Percentiles rank a stretch among this genome's conserved stretches.
phyloP scores from a whole-genome alignment of 2,113 vertebrate genomes.

The Seriola aureovittata region DNA sequence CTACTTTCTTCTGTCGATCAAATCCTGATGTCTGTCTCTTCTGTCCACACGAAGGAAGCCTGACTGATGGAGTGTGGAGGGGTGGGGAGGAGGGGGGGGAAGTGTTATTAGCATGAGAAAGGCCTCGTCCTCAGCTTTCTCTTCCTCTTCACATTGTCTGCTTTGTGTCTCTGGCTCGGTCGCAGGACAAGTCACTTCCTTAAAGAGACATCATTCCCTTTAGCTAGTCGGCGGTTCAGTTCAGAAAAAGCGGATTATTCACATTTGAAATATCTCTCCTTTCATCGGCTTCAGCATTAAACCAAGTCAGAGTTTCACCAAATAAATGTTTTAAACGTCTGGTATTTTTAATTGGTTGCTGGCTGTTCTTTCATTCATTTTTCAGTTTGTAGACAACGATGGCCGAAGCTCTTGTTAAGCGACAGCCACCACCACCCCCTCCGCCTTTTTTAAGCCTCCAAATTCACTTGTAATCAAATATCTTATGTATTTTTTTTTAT shows the following conservation, averaged over 20 bases:
- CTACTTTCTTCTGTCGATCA: constrained; percentile 20
- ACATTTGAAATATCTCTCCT: neutral
- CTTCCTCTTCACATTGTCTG: constrained; percentile 66
- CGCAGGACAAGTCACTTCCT: constrained; percentile 49
- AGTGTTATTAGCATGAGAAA: constrained; percentile 79
- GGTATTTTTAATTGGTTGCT: no score
- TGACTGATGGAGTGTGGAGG: constrained; percentile 29
- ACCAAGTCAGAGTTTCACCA: no score
- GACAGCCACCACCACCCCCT: no score
- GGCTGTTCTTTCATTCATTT: no score
- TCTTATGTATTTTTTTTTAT: no score
- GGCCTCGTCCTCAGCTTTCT: constrained; percentile 41
- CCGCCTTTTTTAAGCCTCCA: no score
- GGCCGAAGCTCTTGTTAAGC: neutral
- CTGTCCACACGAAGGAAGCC: constrained; percentile 14
- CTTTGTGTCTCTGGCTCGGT: constrained; percentile 36
- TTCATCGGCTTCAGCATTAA: no score
- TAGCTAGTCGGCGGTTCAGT: neutral
- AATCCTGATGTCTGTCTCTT: constrained; percentile 52
- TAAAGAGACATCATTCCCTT: constrained; percentile 25
- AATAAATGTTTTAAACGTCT: no score
- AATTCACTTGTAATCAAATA: no score
- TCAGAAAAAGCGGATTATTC: neutral
- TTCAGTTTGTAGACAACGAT: no score
- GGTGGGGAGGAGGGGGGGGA: constrained; percentile 48